A percentile compares a stretch with the other conserved stretches of the same genome.
These are phyloP conservation scores for Entomobrya multifasciata DNA, from an alignment of 2,888 invertebrate species.

Conservation along the genomic window DNA sequence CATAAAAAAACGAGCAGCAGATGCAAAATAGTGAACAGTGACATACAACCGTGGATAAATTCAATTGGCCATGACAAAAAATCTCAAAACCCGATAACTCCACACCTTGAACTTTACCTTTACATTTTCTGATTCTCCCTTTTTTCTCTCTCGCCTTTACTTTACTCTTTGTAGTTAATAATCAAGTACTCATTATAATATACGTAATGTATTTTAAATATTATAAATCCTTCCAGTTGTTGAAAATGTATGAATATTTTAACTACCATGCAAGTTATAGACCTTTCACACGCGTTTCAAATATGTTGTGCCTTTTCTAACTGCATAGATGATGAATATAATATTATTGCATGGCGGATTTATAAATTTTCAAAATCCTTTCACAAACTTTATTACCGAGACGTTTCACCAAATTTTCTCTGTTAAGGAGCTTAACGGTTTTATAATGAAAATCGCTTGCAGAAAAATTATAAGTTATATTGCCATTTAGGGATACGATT, in stretches of 20 bases:
- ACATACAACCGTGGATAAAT: conserved; percentile 66
- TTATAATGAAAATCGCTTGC: conserved; percentile 19
- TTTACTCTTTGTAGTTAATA: conserved; percentile 32
- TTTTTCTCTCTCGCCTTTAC: conserved; percentile 5
- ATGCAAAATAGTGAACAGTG: conserved; percentile 41
- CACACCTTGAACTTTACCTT: conserved; percentile 62
- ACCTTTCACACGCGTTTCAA: conserved; percentile 17
- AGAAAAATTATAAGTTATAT: conserved; percentile 36
- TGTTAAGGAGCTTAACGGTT: conserved; percentile 60
- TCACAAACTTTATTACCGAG: conserved; percentile 42
- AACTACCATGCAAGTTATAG: conserved; percentile 42
- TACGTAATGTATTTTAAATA: too few species aligned
- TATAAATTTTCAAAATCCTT: conserved; percentile 49
- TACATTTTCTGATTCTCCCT: neutral
- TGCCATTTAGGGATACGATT: conserved; percentile 45
- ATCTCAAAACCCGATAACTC: conserved; percentile 61
- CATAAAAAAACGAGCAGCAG: conserved; percentile 46
- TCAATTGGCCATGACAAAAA: conserved; percentile 66
- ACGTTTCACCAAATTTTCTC: conserved; percentile 55
- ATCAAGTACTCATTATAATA: conserved; percentile 48
- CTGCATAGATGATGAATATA: conserved; percentile 12
- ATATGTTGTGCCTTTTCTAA: conserved; percentile 38
- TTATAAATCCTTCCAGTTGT: conserved; percentile 33
- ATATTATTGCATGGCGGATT: conserved; percentile 24
- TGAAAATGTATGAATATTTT: conserved; percentile 51